A percentile compares a stretch with the other conserved stretches of the same genome.
Evolutionary conservation across 53 echinoderm and acorn worm genomes (phyloP).

Genomic region (Zoroaster sp.): DNA sequence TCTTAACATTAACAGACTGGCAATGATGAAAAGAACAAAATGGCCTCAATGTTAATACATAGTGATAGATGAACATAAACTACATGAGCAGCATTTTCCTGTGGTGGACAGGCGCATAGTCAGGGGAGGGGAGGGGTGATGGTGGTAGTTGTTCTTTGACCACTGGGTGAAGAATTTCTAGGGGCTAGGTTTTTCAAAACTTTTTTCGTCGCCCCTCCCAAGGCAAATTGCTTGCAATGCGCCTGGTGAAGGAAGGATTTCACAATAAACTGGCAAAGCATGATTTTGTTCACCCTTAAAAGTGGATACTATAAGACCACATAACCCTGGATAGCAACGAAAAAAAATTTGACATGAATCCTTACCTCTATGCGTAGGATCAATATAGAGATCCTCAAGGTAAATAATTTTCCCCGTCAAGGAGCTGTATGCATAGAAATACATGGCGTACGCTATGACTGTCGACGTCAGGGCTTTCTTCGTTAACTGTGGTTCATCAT

Average conservation of each 20-base stretch:
- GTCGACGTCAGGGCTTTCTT: background rate
- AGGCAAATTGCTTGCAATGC: too few species aligned
- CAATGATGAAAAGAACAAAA: too few species aligned
- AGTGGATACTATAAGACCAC: background rate
- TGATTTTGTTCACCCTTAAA: background rate
- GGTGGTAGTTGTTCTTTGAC: too few species aligned
- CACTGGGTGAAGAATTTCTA: too few species aligned
- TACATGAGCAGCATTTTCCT: too few species aligned
- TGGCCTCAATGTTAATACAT: too few species aligned
- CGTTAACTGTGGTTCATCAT: background rate
- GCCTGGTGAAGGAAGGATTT: background rate
- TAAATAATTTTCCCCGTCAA: background rate
- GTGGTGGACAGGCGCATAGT: too few species aligned
- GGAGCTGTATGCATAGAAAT: background rate
- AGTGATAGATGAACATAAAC: too few species aligned
- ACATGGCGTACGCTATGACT: background rate
- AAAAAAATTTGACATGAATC: background rate
- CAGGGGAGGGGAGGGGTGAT: too few species aligned
- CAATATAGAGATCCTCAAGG: background rate
- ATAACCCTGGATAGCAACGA: background rate
- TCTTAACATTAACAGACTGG: too few species aligned
- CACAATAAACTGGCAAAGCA: background rate
- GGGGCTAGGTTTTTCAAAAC: too few species aligned
- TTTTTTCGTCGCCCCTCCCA: too few species aligned
- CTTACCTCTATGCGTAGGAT: background rate